Conservation (phyloP, 2,113 vertebrate species). For the Entelurus aequoreus region DNA sequence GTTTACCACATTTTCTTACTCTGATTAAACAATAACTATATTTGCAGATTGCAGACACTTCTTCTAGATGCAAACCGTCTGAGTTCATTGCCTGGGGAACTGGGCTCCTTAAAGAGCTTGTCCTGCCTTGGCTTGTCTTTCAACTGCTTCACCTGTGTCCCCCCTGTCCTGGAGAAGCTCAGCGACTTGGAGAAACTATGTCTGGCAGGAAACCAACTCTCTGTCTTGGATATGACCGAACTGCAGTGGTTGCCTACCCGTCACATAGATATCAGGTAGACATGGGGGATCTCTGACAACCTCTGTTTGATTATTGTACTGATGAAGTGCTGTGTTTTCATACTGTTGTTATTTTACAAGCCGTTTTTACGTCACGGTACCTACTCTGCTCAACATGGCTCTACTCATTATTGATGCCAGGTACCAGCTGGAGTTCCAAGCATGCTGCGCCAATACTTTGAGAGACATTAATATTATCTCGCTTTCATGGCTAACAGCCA, state of each 20-base stretch:
- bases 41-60: constrained; percentile 88
- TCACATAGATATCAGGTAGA: constrained; percentile 88
- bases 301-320: neutral
- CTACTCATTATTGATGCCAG: no score
- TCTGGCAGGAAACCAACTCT: constrained; percentile 86
- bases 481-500: no score
- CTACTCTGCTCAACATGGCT: no score
- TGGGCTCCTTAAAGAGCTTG: constrained; percentile 83
- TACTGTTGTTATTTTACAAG: no score
- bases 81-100: constrained; percentile 77
- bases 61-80: constrained; percentile 91
- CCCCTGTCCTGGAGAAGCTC: constrained; percentile 84
- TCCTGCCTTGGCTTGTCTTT: constrained; percentile 91
- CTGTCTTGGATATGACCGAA: constrained; percentile 66
- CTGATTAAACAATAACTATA: neutral
- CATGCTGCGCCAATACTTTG: no score
- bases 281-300: neutral
- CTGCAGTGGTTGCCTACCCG: constrained; percentile 84
- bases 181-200: constrained; percentile 84
- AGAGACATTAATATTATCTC: no score
- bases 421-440: no score
- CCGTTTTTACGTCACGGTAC: no score
- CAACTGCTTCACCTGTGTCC: constrained; percentile 84
- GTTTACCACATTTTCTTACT: neutral
- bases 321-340: neutral